Evolutionary conservation across 2,797 vertebrate genomes (phyloP).

Genomic region (Intellagama lesueurii): DNA sequence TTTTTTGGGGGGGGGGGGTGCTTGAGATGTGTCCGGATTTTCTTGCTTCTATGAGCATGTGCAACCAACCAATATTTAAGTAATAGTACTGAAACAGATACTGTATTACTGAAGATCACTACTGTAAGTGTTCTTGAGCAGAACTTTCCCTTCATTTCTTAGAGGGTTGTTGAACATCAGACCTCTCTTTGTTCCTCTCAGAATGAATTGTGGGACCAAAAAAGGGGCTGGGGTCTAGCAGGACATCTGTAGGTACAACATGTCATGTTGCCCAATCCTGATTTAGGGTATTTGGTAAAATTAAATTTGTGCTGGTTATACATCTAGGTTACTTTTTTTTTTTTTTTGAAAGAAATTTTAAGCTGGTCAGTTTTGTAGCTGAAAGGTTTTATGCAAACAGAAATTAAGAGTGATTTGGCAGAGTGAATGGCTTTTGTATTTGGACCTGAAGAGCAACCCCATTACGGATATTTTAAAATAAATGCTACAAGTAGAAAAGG

Average conservation of each 20-base stretch:
- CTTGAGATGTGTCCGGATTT: neutral
- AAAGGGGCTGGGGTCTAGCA: too few relatives aligned
- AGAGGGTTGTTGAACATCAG: neutral
- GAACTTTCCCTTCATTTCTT: neutral
- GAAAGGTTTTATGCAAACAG: neutral
- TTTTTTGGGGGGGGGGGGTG: neutral
- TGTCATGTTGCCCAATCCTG: too few relatives aligned
- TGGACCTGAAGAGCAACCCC: neutral
- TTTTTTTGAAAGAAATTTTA: too few relatives aligned
- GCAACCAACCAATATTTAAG: neutral
- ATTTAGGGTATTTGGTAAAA: too few relatives aligned
- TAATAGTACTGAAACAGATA: neutral
- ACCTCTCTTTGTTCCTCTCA: neutral
- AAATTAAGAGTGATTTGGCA: neutral
- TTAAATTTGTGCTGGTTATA: neutral
- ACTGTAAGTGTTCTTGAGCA: neutral
- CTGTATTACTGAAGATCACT: neutral
- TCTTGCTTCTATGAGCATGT: neutral
- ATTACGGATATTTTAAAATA: neutral
- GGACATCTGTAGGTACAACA: neutral
- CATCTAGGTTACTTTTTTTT: too few relatives aligned
- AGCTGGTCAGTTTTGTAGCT: neutral
- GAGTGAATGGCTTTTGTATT: neutral
- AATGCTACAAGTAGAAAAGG: neutral
- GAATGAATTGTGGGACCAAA: neutral